Base-by-base conservation (phyloP, 2,888 invertebrate species). In the Brachyptera putata region DNA sequence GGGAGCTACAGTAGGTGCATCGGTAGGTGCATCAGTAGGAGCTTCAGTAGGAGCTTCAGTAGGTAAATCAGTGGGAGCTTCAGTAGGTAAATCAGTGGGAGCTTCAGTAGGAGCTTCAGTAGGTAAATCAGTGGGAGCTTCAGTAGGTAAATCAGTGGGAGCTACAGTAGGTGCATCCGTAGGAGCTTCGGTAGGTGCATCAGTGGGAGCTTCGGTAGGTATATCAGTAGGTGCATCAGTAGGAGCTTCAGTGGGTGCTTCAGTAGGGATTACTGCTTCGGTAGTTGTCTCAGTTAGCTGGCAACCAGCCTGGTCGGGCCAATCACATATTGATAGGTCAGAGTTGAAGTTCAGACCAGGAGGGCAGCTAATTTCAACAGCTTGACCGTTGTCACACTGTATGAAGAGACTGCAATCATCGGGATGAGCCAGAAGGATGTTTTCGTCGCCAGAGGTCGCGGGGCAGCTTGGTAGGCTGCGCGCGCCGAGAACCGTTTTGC, bases 291-390 rank as follows among this genome's bases (percentile, higher is more conserved):
- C 30, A 30, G 30, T 7, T 11, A 11, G 7, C 30, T 5, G 5
- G 30, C 60, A 60, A 14, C 21, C 41, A 18, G 43, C 60, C 14
- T 41, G 37, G n/a, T 41, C n/a, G 30, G 56, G 60, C 24, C 43
- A 48, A 36, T 60, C 60, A 25, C 60, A 60, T n/a, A 34, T 60
- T 14, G 25, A 16, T 14, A 48, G 34, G 26, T n/a, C 16, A 7
- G 60, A 48, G 21, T 57, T 60, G 24, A 60, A 60, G 3, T 60
- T 11, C 18, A 60, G 43, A 5, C 56, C 56, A 7, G 34, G n/a
- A 13, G 60, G 60, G 43, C 60, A 60, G 18, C 24, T 30, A 26
- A 58, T 14, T 1, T 58, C 11, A 18, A 43, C 30, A 1, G 22
- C n/a, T 11, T 21, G 24, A 24, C 60, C 60, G 41, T 48, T 30